Conservation (phyloP, 1,140 invertebrate species). For the Pentalonia nigronervosa region DNA sequence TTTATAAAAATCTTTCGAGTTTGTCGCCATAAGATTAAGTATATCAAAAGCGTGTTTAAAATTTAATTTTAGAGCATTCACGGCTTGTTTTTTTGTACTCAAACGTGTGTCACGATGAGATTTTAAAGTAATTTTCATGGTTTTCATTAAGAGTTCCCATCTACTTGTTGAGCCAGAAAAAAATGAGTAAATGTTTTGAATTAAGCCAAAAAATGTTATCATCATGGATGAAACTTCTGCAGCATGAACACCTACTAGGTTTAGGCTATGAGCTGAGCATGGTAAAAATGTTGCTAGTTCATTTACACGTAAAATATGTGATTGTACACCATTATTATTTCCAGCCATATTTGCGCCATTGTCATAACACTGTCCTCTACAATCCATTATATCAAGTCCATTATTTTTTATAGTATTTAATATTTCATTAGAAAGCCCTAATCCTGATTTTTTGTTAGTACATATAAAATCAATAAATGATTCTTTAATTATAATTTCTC, state of each 20-base stretch:
- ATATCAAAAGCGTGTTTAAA: not conserved
- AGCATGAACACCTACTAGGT: conserved; percentile 62
- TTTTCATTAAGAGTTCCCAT: conserved; percentile 59
- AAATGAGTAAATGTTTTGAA: conserved; percentile 61
- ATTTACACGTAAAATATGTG: conserved; percentile 1
- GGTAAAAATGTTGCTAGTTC: conserved; percentile 60
- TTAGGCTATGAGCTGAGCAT: conserved; percentile 63
- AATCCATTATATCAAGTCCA: not conserved
- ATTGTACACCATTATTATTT: not conserved
- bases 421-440: not conserved
- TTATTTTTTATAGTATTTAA: not conserved
- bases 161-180: conserved; percentile 61
- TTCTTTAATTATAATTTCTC: no score
- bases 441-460: conserved; percentile 15
- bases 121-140: conserved; percentile 10
- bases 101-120: conserved; percentile 57
- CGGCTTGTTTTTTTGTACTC: conserved; percentile 37
- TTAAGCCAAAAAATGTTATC: conserved; percentile 60
- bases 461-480: no score
- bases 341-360: no score
- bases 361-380: not conserved
- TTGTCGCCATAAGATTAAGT: not conserved
- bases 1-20: conserved; percentile 7
- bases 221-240: conserved; percentile 62
- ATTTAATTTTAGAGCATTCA: conserved; percentile 28